Percentiles rank a stretch among this genome's conserved stretches.
Evolutionary conservation across 2,888 invertebrate genomes (phyloP).

Genomic region (Tenthredo distinguenda): DNA sequence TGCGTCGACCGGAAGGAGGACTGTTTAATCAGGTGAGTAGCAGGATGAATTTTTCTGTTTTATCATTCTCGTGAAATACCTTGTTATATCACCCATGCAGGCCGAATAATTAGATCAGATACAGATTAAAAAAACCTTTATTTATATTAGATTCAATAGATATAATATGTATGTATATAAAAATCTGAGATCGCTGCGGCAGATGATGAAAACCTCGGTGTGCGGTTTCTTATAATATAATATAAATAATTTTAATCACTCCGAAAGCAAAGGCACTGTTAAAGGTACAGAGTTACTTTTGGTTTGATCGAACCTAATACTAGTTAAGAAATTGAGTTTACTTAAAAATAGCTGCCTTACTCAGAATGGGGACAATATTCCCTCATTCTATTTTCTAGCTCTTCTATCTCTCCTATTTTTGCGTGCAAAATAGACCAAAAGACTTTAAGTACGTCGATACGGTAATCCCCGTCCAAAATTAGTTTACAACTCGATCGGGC

Average conservation of each 20-base stretch:
- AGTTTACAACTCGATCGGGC: not conserved
- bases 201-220: conserved; percentile 19
- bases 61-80: not conserved
- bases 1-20: conserved; percentile 89
- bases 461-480: not conserved
- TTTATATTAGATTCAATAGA: conserved; percentile 34
- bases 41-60: not conserved
- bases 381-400: not conserved
- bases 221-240: not conserved
- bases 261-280: conserved; percentile 41
- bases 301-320: conserved; percentile 21
- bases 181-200: conserved; percentile 33
- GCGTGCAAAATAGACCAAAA: not conserved
- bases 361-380: not conserved
- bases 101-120: not conserved
- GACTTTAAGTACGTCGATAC: conserved; percentile 11
- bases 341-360: conserved; percentile 19
- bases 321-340: conserved; percentile 4
- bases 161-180: conserved; percentile 34
- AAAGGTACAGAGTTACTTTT: conserved; percentile 41
- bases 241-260: conserved; percentile 34
- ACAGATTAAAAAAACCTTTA: conserved; percentile 30
- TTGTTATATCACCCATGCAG: too few relatives aligned
- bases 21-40: conserved; percentile 92
- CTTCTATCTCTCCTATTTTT: not conserved